Evolutionary conservation across 2,888 invertebrate genomes (phyloP), one percentile per base, ranked within the genome.

Genomic region (Drosophila mimetica): DNA sequence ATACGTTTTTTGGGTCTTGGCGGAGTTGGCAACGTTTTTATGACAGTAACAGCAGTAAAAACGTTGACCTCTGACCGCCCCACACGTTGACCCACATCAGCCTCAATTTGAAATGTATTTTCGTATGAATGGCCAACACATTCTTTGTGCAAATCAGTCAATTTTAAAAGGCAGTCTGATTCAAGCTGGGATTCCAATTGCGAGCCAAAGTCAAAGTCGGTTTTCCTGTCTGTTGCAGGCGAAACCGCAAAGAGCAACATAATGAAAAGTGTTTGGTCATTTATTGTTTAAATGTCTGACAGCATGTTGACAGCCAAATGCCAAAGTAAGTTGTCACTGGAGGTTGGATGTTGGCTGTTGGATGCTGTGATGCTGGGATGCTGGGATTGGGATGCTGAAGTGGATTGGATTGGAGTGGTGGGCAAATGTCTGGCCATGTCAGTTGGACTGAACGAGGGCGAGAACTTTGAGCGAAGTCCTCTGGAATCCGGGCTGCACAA

Each of bases 241-340:
- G 61, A 54, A 75, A 80, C 86, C 83, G 77, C 86, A 86, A 85
- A 82, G 86, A 82, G 81, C 81, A 86, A 80, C 80, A 86, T 86
- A 85, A 83, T 81, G 87, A 85, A 81, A 85, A 81, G 87, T 76
- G 86, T 79, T 80, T 84, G 89, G 89, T 82, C 87, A 88, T 82
- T 87, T 88, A 80, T 77, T 80, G 87, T 76, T 78, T 82, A 82
- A 84, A 86, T 80, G 78, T 74, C 82, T 88, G 86, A 84, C 87
- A 87, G 80, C 81, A 73, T 86, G 88, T 78, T 88, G 87, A 87
- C 87, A 87, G 88, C 76, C 79, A 84, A 88, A 85, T 87, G 85
- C 79, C 83, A 85, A 85, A 85, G 86, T 81, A 79, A 85, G 87
- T 82, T 85, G 87, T 85, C 84, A 86, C 81, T 67, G 59, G 67